Evolutionary conservation across 1,140 invertebrate species (phyloP).

Genomic region (Schlechtendalia chinensis): DNA sequence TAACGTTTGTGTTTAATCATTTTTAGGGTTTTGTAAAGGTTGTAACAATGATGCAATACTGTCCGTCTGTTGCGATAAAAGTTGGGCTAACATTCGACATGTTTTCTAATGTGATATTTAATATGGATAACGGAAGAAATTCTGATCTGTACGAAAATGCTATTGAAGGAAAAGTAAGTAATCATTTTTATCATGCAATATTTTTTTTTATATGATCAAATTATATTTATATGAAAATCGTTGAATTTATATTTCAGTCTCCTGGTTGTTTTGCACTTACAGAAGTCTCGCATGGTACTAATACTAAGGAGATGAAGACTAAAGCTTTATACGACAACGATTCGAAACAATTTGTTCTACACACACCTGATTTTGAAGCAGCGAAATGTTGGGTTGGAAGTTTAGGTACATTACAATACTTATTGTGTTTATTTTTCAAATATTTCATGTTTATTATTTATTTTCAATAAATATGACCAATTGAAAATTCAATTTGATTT

Average conservation of each 20-base stretch:
- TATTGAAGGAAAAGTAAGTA: constrained; percentile 49
- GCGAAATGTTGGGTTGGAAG: constrained; percentile 94
- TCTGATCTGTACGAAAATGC: constrained; percentile 66
- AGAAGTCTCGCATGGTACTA: constrained; percentile 90
- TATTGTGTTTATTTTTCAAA: too few relatives aligned
- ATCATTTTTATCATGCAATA: neutral
- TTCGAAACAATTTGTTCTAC: constrained; percentile 78
- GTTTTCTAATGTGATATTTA: constrained; percentile 67
- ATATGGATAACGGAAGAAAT: constrained; percentile 77
- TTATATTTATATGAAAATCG: neutral
- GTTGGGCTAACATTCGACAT: constrained; percentile 67
- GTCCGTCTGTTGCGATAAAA: constrained; percentile 69
- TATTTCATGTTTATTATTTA: too few relatives aligned
- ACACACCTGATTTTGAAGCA: constrained; percentile 90
- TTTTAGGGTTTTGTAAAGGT: constrained; percentile 62
- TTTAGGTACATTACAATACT: constrained; percentile 63
- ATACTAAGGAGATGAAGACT: constrained; percentile 86
- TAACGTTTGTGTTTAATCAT: too few relatives aligned
- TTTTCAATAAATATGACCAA: neutral
- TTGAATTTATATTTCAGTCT: constrained; percentile 51
- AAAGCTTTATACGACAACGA: constrained; percentile 81
- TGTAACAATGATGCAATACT: constrained; percentile 66
- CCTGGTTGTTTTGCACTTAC: constrained; percentile 85
- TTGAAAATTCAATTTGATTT: constrained; percentile 1
- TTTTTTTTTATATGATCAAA: neutral